These are phyloP conservation scores for Pedetes capensis DNA, from an alignment of 2,113 vertebrate species.

Conservation along the genomic window DNA sequence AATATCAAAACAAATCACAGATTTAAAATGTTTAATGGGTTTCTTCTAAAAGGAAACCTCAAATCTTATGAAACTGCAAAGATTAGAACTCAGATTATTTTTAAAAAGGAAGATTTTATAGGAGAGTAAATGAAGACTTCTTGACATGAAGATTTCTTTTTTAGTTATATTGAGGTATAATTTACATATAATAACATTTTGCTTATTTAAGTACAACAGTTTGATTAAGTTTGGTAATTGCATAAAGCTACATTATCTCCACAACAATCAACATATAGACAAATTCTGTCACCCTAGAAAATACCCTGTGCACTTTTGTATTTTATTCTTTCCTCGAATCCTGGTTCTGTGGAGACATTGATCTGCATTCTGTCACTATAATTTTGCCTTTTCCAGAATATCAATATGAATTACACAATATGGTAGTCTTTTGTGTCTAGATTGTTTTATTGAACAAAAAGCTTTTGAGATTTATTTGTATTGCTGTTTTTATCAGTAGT, in stretches of 20 bases:
- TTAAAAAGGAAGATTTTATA: slow-evolving; percentile 37
- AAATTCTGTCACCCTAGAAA: not conserved
- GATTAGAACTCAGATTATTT: slow-evolving; percentile 45
- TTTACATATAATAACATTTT: not conserved
- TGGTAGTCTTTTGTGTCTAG: not conserved
- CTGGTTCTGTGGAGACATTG: not conserved
- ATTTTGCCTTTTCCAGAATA: not conserved
- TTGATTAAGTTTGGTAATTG: slow-evolving; percentile 17
- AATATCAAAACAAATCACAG: slow-evolving; percentile 31
- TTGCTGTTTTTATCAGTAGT: not conserved
- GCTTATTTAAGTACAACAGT: not conserved
- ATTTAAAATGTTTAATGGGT: not conserved
- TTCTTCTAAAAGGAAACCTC: slow-evolving; percentile 26
- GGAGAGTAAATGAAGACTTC: not conserved
- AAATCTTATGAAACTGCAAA: slow-evolving; percentile 25
- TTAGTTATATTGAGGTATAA: not conserved
- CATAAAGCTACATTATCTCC: not conserved
- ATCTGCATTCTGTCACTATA: not conserved
- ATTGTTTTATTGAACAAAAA: slow-evolving; percentile 7
- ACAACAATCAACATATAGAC: not conserved
- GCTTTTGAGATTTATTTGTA: slow-evolving; percentile 27
- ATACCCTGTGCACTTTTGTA: not conserved
- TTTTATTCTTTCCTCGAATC: not conserved
- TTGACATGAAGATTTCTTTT: not conserved
- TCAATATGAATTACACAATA: not conserved